Percentiles rank a stretch among this genome's conserved stretches.
Evolutionary conservation across 2,888 invertebrate species (phyloP).

Genomic region (Noctuana brunneofusca): DNA sequence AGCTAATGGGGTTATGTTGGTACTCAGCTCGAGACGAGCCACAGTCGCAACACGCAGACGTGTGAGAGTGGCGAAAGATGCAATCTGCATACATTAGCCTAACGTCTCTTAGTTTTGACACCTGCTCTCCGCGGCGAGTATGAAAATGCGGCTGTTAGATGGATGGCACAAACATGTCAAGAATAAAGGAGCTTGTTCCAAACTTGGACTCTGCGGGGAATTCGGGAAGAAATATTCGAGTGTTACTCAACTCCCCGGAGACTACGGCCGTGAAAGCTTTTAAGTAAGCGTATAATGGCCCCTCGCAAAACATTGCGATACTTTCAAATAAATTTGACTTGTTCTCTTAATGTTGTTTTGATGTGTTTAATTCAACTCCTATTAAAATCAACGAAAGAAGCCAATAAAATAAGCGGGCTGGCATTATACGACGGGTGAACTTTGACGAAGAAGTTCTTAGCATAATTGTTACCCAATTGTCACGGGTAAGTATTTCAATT

Average conservation of each 20-base stretch:
- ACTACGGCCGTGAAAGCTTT: conserved; percentile 33
- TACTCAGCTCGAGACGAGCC: conserved; percentile 41
- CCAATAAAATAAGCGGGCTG: conserved; percentile 18
- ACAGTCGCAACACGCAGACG: conserved; percentile 29
- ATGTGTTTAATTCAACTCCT: conserved; percentile 25
- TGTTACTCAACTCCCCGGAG: conserved; percentile 22
- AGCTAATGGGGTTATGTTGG: conserved; percentile 62
- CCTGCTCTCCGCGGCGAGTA: conserved; percentile 65
- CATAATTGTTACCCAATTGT: conserved; percentile 7
- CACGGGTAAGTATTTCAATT: neutral
- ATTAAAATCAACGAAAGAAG: conserved; percentile 17
- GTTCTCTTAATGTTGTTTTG: conserved; percentile 23
- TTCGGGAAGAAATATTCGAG: conserved; percentile 45
- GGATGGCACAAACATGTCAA: conserved; percentile 75
- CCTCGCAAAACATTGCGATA: conserved; percentile 32
- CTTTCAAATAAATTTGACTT: conserved; percentile 30
- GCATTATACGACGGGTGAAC: conserved; percentile 5
- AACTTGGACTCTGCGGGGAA: conserved; percentile 53
- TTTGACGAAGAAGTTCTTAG: neutral
- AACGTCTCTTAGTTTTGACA: conserved; percentile 80
- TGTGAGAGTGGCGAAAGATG: conserved; percentile 62
- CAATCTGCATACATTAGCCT: conserved; percentile 82
- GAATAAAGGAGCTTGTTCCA: conserved; percentile 63
- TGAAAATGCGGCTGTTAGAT: conserved; percentile 63
- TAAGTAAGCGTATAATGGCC: conserved; percentile 37